Evolutionary conservation across 1,140 invertebrate genomes (phyloP).

Genomic region (Oscheius sp.): DNA sequence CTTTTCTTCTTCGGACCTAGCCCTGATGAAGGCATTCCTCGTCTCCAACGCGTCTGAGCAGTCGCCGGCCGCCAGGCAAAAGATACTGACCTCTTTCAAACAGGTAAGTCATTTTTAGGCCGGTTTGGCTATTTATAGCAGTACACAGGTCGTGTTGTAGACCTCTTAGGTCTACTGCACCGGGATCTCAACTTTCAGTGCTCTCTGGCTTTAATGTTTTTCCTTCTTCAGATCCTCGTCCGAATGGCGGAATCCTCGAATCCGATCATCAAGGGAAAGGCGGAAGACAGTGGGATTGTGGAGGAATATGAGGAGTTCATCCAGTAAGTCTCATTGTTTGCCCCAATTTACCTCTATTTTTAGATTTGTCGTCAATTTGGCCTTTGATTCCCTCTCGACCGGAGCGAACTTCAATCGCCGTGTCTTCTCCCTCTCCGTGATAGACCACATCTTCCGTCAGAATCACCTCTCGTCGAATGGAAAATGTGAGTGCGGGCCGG

Average conservation of each 20-base stretch:
- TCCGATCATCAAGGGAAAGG: background rate
- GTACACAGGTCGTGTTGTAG: background rate
- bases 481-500: constrained; percentile 14
- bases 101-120: constrained; percentile 17
- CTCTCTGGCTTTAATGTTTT: background rate
- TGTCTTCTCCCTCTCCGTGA: constrained; percentile 20
- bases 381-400: constrained; percentile 21
- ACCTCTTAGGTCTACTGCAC: background rate
- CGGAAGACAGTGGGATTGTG: background rate
- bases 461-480: constrained; percentile 5
- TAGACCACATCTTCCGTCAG: constrained; percentile 9
- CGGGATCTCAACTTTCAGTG: background rate
- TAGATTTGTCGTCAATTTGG: constrained; percentile 22
- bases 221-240: constrained; percentile 8
- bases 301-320: constrained; percentile 15
- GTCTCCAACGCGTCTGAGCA: constrained; percentile 37
- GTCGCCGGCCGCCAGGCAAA: constrained; percentile 30
- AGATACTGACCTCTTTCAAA: constrained; percentile 35
- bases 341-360: background rate
- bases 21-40: constrained; percentile 27
- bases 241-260: constrained; percentile 21
- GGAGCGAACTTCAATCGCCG: constrained; percentile 42
- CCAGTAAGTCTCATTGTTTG: background rate
- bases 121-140: background rate
- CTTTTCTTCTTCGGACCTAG: constrained; percentile 22